Evolutionary conservation across 2,113 vertebrate genomes (phyloP).

Genomic region (Sorex fumeus): DNA sequence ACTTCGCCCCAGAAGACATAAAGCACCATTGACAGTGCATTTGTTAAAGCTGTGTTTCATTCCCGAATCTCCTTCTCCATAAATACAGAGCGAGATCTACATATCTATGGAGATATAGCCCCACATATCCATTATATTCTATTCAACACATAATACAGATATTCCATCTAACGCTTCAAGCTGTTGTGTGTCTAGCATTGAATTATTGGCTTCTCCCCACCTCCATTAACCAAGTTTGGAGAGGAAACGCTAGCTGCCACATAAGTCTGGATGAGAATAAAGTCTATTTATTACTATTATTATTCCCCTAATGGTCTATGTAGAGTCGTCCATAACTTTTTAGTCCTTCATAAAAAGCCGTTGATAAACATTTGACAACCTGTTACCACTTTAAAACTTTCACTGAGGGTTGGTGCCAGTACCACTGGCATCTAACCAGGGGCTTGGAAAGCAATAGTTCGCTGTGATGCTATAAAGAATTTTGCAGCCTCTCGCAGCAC

Average conservation of each 20-base stretch:
- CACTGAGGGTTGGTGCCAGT: neutral
- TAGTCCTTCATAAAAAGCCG: constrained; percentile 84
- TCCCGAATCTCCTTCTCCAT: constrained; percentile 39
- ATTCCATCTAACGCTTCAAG: constrained; percentile 54
- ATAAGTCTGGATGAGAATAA: constrained; percentile 84
- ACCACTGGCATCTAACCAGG: rapidly evolving
- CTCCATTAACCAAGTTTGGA: constrained; percentile 81
- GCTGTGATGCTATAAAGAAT: constrained; percentile 49
- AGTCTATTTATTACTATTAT: constrained; percentile 86
- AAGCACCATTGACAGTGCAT: constrained; percentile 12
- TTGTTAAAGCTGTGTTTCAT: constrained; percentile 25
- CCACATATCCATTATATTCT: constrained; percentile 56
- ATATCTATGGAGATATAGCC: constrained; percentile 44
- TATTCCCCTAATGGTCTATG: constrained; percentile 85
- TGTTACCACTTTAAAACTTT: constrained; percentile 81
- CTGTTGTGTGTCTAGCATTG: constrained; percentile 57
- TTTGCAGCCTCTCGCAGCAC: constrained; percentile 15
- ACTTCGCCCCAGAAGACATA: neutral
- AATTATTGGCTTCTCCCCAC: constrained; percentile 78
- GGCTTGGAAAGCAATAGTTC: neutral
- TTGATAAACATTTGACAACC: constrained; percentile 86
- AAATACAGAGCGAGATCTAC: constrained; percentile 72
- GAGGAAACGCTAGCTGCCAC: constrained; percentile 77
- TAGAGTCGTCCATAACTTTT: constrained; percentile 84
- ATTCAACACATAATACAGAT: constrained; percentile 53